Conservation (phyloP, 2,888 invertebrate genomes). For the Orchesella flavescens region DNA sequence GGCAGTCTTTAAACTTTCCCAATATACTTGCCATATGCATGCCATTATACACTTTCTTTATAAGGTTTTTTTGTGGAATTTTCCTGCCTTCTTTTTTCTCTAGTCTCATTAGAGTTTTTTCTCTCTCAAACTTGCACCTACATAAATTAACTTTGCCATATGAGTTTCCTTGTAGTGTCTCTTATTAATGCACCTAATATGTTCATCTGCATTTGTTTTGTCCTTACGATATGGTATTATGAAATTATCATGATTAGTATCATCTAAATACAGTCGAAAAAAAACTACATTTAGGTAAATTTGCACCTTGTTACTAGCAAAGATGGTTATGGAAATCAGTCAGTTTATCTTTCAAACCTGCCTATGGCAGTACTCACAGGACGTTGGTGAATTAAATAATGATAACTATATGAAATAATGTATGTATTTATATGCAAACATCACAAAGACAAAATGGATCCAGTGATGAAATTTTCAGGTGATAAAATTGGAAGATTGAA, state of each 20-base stretch:
- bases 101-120: background rate
- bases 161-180: background rate
- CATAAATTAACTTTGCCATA: background rate
- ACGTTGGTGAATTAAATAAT: conserved; percentile 47
- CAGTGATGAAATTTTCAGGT: conserved; percentile 4
- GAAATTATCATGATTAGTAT: conserved; percentile 38
- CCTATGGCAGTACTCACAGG: conserved; percentile 63
- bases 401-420: conserved; percentile 12
- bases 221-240: conserved; percentile 58
- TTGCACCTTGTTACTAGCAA: conserved; percentile 67
- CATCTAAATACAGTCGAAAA: conserved; percentile 58
- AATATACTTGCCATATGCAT: no score
- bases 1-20: no score
- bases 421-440: background rate
- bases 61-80: conserved; percentile 21
- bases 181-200: conserved; percentile 19
- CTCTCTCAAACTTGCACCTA: background rate
- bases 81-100: background rate
- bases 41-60: background rate
- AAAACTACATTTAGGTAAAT: conserved; percentile 58
- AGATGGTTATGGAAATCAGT: conserved; percentile 66
- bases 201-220: conserved; percentile 42
- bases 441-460: conserved; percentile 1
- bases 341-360: conserved; percentile 53
- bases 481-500: conserved; percentile 20